A percentile compares a stretch with the other conserved stretches of the same genome.
phyloP scores from a whole-genome alignment of 1,140 invertebrate species.

The Metaphire vulgaris region DNA sequence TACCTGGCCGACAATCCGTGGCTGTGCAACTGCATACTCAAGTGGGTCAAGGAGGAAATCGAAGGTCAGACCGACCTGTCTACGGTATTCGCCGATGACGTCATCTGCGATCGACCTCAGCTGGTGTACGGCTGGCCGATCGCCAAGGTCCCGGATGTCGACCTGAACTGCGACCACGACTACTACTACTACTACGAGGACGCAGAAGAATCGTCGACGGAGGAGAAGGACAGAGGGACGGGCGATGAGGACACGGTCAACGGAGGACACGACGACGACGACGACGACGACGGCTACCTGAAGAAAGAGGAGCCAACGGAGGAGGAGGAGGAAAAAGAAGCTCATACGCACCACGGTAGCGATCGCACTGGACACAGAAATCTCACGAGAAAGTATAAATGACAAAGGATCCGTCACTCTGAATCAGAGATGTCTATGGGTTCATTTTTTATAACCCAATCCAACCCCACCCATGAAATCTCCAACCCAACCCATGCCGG shows the following conservation, averaged over 20 bases:
- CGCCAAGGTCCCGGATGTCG: background rate
- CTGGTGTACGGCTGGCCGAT: conserved; percentile 1
- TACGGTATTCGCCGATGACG: conserved; percentile 13
- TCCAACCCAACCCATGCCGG: no score
- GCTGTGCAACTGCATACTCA: conserved; percentile 23
- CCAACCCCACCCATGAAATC: no score
- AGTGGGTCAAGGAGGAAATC: conserved; percentile 14
- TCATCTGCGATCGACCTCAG: conserved; percentile 9
- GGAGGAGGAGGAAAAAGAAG: no score
- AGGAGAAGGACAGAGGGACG: background rate
- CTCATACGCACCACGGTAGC: no score
- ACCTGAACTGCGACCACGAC: conserved; percentile 21
- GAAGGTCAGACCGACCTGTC: background rate
- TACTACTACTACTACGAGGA: conserved; percentile 24
- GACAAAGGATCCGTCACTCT: no score
- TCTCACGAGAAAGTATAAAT: no score
- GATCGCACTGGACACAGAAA: no score
- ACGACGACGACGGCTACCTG: background rate
- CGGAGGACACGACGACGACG: background rate
- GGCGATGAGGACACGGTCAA: background rate
- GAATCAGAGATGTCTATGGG: no score
- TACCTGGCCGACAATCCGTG: conserved; percentile 24
- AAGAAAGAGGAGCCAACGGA: background rate
- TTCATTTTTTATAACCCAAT: no score
- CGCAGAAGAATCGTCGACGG: background rate